Percentiles rank a stretch among this genome's conserved stretches.
phyloP scores from a whole-genome alignment of 2,113 vertebrate genomes.

The Mirounga angustirostris region DNA sequence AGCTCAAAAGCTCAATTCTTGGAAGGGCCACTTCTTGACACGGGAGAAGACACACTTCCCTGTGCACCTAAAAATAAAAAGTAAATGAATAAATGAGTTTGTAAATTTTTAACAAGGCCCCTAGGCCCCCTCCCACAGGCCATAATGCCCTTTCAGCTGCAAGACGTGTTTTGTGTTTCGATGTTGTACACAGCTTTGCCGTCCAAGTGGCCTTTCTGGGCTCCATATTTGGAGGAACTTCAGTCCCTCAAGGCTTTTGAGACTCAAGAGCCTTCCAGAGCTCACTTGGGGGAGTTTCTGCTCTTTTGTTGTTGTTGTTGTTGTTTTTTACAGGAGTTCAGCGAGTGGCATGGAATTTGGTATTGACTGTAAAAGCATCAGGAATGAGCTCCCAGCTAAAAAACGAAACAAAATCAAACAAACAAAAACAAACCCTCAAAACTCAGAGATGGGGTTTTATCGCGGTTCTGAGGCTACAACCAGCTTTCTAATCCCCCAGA shows the following conservation, averaged over 20 bases:
- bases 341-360: neutral
- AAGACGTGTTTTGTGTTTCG: neutral
- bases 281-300: neutral
- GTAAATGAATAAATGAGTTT: neutral
- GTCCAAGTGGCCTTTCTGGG: neutral
- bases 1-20: slow-evolving; percentile 4
- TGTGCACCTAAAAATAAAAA: slow-evolving; percentile 66
- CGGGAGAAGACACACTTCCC: slow-evolving; percentile 54
- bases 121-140: neutral
- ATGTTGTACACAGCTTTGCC: neutral
- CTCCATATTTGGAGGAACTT: neutral
- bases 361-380: neutral
- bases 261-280: neutral
- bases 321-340: neutral
- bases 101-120: neutral
- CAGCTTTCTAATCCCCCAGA: neutral
- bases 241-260: neutral
- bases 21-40: slow-evolving; percentile 62
- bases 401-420: neutral
- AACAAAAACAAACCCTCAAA: neutral
- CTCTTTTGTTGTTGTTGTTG: neutral
- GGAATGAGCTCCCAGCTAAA: neutral
- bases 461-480: neutral
- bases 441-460: neutral
- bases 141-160: neutral